Conservation (phyloP, 2,797 vertebrate genomes). For the Mus caroli region DNA sequence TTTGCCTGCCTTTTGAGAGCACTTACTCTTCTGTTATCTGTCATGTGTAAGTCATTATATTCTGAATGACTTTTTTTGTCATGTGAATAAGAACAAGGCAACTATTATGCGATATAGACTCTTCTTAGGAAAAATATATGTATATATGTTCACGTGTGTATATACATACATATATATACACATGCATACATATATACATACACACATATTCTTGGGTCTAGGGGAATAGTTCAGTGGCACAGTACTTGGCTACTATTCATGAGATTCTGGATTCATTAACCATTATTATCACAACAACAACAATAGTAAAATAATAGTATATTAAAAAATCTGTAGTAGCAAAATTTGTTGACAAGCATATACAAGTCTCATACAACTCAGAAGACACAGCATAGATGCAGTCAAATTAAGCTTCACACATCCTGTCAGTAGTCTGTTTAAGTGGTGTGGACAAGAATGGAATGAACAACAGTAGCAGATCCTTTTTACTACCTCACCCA, state of each 20-base stretch:
- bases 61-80: slow-evolving; percentile 19
- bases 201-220: background rate
- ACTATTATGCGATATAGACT: background rate
- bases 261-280: background rate
- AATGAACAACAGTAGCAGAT: background rate
- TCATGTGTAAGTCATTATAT: slow-evolving; percentile 5
- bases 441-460: background rate
- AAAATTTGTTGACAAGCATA: slow-evolving; percentile 31
- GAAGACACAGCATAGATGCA: background rate
- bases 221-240: background rate
- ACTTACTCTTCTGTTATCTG: background rate
- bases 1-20: slow-evolving; percentile 33
- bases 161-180: background rate
- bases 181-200: no score
- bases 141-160: background rate
- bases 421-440: background rate
- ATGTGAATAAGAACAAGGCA: background rate
- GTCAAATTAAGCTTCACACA: background rate
- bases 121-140: slow-evolving; percentile 7
- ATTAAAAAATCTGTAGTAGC: background rate
- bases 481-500: background rate
- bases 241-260: background rate
- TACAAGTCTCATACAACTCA: background rate
- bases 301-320: background rate
- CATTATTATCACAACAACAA: background rate